Conservation (phyloP, 2,888 invertebrate genomes). For the Mellilla xanthometata region DNA sequence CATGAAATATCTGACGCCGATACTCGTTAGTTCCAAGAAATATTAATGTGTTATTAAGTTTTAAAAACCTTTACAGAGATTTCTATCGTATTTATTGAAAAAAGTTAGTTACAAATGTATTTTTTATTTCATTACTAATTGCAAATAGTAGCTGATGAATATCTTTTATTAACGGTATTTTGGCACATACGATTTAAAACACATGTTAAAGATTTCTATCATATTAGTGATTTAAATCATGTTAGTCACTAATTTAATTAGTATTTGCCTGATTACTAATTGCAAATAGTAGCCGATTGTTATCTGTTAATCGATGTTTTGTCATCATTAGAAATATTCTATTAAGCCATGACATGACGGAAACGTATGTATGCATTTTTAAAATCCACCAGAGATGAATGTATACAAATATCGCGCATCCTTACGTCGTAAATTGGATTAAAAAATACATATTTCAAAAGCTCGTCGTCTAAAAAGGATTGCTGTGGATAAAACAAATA, state of each 20-base stretch:
- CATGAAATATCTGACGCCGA: background rate
- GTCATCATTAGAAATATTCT: conserved; percentile 22
- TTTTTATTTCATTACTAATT: too few species aligned
- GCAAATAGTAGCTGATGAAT: too few species aligned
- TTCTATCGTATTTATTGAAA: conserved; percentile 11
- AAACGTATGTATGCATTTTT: background rate
- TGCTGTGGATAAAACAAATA: conserved; percentile 71
- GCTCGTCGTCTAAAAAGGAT: conserved; percentile 60
- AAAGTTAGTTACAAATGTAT: background rate
- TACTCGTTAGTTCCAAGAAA: conserved; percentile 12
- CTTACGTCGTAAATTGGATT: too few species aligned
- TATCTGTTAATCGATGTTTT: conserved; percentile 5
- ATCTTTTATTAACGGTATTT: conserved; percentile 4
- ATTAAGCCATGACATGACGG: conserved; percentile 34
- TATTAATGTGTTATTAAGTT: background rate
- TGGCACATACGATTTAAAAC: too few species aligned
- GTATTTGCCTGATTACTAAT: too few species aligned
- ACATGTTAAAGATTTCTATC: conserved; percentile 13
- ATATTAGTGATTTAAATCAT: conserved; percentile 12
- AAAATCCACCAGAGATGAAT: too few species aligned
- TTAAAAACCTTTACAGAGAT: too few species aligned
- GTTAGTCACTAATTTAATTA: background rate
- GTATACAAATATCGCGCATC: too few species aligned
- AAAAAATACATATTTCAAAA: conserved; percentile 23
- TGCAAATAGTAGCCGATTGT: too few species aligned